These are phyloP conservation scores for Morus bassanus DNA, from an alignment of 2,797 vertebrate species.

Conservation along the genomic window DNA sequence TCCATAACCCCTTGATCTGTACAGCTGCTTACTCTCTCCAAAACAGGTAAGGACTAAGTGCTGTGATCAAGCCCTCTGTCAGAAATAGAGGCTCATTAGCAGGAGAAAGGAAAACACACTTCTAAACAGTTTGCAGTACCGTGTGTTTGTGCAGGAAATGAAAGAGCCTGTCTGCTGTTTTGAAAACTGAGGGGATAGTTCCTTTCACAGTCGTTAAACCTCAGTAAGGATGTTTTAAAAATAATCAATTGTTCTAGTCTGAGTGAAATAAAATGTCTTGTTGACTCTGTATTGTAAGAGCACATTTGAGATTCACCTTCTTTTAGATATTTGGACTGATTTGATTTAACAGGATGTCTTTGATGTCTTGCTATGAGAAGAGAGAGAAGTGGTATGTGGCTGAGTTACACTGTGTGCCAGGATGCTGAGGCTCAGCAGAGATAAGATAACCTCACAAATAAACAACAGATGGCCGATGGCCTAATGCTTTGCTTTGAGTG, in stretches of 20 bases:
- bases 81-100: not conserved
- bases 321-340: slow-evolving; percentile 36
- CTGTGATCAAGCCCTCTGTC: not conserved
- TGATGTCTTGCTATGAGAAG: not conserved
- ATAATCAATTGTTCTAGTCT: slow-evolving; percentile 67
- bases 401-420: not conserved
- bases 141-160: not conserved
- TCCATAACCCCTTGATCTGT: not conserved
- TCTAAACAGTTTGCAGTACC: not conserved
- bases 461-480: slow-evolving; percentile 56
- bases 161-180: not conserved
- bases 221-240: slow-evolving; percentile 48
- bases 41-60: not conserved
- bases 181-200: not conserved
- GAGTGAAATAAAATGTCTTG: slow-evolving; percentile 28
- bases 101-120: not conserved
- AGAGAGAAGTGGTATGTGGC: not conserved
- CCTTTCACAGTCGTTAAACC: slow-evolving; percentile 11
- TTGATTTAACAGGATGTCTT: slow-evolving; percentile 55
- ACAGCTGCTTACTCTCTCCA: not conserved
- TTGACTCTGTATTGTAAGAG: slow-evolving; percentile 48
- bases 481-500: slow-evolving; percentile 55
- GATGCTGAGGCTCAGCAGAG: slow-evolving; percentile 43
- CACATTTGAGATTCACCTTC: not conserved
- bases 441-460: slow-evolving; percentile 55